Conservation (phyloP, 2,797 vertebrate genomes). For the Phalanger gymnotis region DNA sequence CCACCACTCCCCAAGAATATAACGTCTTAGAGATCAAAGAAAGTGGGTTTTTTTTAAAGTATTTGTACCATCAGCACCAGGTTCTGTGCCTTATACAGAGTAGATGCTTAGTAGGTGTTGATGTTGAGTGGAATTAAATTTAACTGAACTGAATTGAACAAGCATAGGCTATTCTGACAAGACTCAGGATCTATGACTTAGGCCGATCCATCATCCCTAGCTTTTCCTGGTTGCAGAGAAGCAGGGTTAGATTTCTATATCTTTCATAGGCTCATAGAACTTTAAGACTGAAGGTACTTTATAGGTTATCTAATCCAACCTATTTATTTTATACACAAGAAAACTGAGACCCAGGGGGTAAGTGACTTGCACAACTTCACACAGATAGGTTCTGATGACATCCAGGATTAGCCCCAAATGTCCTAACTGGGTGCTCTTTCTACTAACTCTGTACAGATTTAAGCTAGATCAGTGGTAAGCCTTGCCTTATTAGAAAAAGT, state of each 20-base stretch:
- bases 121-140: neutral
- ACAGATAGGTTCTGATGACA: neutral
- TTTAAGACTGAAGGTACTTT: neutral
- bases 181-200: neutral
- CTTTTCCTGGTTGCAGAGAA: neutral
- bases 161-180: neutral
- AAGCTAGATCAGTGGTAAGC: too few relatives aligned
- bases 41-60: neutral
- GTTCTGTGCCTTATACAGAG: neutral
- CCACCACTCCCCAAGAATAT: neutral
- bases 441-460: neutral
- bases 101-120: neutral
- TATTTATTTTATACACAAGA: neutral
- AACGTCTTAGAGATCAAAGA: neutral
- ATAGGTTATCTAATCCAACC: neutral
- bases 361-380: conserved; percentile 6
- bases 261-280: neutral
- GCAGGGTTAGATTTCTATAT: neutral
- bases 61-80: neutral
- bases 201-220: neutral
- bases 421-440: neutral
- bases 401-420: neutral
- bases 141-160: neutral
- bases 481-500: neutral
- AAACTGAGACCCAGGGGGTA: neutral